Conservation (phyloP, 2,888 invertebrate species). For the Arctia plantaginis region DNA sequence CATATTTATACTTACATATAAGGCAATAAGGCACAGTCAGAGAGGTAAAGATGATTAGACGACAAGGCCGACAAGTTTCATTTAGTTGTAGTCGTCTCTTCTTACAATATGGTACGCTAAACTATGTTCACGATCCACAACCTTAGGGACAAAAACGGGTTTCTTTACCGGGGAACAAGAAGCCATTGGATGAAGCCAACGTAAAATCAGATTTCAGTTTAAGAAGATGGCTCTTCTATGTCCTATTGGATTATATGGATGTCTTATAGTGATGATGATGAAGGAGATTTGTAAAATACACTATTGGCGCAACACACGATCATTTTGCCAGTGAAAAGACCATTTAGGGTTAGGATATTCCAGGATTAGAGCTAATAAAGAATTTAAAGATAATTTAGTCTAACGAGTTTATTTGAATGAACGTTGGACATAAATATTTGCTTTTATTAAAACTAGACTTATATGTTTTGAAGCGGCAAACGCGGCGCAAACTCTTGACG, state of each 20-base stretch:
- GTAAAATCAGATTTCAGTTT: not conserved
- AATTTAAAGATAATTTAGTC: not conserved
- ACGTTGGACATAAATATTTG: not conserved
- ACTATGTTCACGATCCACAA: not conserved
- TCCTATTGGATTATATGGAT: not conserved
- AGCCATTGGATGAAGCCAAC: not conserved
- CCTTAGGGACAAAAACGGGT: not conserved
- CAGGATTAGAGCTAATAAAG: not conserved
- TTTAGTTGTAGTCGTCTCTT: not conserved
- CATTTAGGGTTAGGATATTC: not conserved
- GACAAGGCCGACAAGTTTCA: not conserved
- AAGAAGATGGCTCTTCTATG: not conserved
- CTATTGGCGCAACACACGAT: not conserved
- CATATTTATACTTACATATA: not conserved
- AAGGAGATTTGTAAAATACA: not conserved
- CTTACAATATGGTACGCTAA: not conserved
- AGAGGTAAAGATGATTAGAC: not conserved
- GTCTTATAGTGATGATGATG: not conserved
- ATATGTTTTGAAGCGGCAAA: not conserved
- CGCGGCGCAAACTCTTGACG: not conserved
- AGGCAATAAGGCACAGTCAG: not conserved
- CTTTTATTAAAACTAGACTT: too few relatives aligned
- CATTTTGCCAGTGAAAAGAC: not conserved
- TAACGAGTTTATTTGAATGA: not conserved
- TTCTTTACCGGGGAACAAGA: not conserved